Evolutionary conservation across 2,797 vertebrate species (phyloP).

Genomic region (Lindbergichthys nudifrons): DNA sequence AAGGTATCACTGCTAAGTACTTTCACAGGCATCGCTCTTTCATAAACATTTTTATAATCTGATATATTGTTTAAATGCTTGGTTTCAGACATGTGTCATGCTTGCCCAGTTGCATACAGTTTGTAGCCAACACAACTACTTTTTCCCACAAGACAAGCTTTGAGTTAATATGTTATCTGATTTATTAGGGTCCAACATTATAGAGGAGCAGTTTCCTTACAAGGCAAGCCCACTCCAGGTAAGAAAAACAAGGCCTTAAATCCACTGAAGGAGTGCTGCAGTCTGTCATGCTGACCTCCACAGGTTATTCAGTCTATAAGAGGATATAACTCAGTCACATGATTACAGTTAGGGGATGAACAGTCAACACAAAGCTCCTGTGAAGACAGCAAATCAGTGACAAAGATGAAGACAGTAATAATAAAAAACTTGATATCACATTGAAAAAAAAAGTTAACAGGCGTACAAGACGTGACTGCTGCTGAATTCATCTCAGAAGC

Average conservation of each 20-base stretch:
- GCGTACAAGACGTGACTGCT: slow-evolving; percentile 53
- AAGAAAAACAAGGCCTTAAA: slow-evolving; percentile 50
- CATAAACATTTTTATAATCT: slow-evolving; percentile 25
- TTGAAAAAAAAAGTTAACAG: slow-evolving; percentile 40
- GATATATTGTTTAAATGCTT: slow-evolving; percentile 46
- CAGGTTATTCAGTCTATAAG: slow-evolving; percentile 63
- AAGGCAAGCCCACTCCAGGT: slow-evolving; percentile 34
- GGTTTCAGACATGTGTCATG: slow-evolving; percentile 53
- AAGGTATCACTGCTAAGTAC: slow-evolving; percentile 28
- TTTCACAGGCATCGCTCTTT: slow-evolving; percentile 33
- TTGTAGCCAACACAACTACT: slow-evolving; percentile 27
- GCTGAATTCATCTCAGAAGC: slow-evolving; percentile 61
- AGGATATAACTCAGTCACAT: slow-evolving; percentile 57
- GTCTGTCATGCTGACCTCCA: slow-evolving; percentile 61
- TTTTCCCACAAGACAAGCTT: slow-evolving; percentile 46
- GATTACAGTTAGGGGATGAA: slow-evolving; percentile 53
- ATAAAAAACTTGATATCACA: slow-evolving; percentile 57
- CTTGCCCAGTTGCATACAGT: slow-evolving; percentile 42
- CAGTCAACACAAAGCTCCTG: slow-evolving; percentile 46
- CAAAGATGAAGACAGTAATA: slow-evolving; percentile 52
- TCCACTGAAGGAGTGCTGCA: slow-evolving; percentile 39
- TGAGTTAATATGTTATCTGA: slow-evolving; percentile 39
- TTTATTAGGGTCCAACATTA: slow-evolving; percentile 32
- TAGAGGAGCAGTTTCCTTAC: slow-evolving; percentile 33
- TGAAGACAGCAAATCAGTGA: slow-evolving; percentile 42